These are phyloP conservation scores for Cantharis rufa DNA, from an alignment of 2,888 invertebrate genomes.

Conservation along the genomic window DNA sequence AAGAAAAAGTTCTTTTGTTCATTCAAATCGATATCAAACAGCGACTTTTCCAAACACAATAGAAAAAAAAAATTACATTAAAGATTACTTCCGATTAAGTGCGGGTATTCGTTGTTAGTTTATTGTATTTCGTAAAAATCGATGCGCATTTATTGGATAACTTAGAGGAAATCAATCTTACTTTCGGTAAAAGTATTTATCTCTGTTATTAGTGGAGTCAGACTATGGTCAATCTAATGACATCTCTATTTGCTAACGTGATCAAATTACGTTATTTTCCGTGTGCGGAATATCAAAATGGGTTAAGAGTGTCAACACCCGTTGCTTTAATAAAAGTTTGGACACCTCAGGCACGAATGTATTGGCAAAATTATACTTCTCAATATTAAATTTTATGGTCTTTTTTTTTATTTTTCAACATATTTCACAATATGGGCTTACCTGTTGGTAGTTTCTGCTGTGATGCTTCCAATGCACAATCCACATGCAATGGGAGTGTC, in stretches of 20 bases:
- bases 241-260: neutral
- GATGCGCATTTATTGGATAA: no score
- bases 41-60: no score
- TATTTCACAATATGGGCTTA: conserved; percentile 41
- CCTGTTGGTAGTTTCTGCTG: conserved; percentile 82
- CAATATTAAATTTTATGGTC: neutral
- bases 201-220: no score
- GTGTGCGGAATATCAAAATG: neutral
- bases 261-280: neutral
- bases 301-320: neutral
- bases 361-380: neutral
- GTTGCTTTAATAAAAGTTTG: neutral
- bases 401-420: neutral
- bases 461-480: conserved; percentile 74
- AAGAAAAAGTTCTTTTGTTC: no score
- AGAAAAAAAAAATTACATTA: no score
- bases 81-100: no score
- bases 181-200: no score
- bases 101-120: no score
- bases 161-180: no score
- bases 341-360: neutral
- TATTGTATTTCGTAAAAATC: no score
- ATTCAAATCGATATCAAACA: no score
- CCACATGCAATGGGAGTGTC: conserved; percentile 74
- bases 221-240: neutral